Evolutionary conservation across 2,797 vertebrate species (phyloP).

Genomic region (Sparus aurata): DNA sequence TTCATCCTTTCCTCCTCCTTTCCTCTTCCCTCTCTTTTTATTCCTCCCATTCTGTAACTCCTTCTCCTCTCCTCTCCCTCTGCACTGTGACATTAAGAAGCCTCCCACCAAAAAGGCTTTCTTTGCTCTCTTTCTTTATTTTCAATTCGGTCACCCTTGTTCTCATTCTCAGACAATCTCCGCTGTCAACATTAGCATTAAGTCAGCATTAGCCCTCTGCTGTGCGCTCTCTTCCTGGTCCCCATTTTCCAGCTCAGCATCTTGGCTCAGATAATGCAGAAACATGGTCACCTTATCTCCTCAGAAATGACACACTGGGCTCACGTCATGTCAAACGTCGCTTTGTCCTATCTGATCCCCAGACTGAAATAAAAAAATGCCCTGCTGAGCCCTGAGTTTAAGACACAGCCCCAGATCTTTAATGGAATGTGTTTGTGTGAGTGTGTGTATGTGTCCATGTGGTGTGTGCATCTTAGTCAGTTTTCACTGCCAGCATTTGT

Average conservation of each 20-base stretch:
- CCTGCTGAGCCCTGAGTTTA: constrained; percentile 69
- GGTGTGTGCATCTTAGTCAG: constrained; percentile 57
- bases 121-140: constrained; percentile 47
- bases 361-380: constrained; percentile 72
- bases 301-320: constrained; percentile 80
- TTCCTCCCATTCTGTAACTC: constrained; percentile 4
- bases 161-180: constrained; percentile 53
- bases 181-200: constrained; percentile 74
- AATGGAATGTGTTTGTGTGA: constrained; percentile 50
- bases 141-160: constrained; percentile 30
- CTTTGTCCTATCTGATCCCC: constrained; percentile 79
- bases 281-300: constrained; percentile 79
- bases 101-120: constrained; percentile 32
- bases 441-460: constrained; percentile 1
- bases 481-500: constrained; percentile 60
- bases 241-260: constrained; percentile 78
- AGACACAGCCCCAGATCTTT: constrained; percentile 62
- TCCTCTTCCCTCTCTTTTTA: constrained; percentile 11
- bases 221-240: constrained; percentile 42
- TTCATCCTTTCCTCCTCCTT: constrained; percentile 16
- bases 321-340: constrained; percentile 74
- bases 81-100: constrained; percentile 54
- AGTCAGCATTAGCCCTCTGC: constrained; percentile 67
- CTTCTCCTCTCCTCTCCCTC: constrained; percentile 21
- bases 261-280: constrained; percentile 76